Evolutionary conservation across 2,888 invertebrate genomes (phyloP).

Genomic region (Lasioglossum malachurum): DNA sequence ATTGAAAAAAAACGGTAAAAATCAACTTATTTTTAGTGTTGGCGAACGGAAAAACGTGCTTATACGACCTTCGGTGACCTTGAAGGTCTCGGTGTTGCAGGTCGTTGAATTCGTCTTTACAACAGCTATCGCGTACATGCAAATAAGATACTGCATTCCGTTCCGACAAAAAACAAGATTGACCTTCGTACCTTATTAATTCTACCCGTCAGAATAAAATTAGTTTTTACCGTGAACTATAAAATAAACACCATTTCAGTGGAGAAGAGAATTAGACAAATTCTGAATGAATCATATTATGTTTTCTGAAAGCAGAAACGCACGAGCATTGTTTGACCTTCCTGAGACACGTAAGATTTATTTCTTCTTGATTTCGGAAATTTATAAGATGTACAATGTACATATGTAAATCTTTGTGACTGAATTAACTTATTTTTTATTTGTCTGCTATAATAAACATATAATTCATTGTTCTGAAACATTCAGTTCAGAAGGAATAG

Average conservation of each 20-base stretch:
- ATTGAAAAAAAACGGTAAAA: not conserved
- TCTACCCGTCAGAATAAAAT: not conserved
- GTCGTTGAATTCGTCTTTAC: slow-evolving; percentile 7
- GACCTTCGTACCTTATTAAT: not conserved
- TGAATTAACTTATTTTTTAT: not conserved
- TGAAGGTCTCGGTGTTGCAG: not conserved
- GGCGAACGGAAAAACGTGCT: not conserved
- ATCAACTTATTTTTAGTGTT: not conserved
- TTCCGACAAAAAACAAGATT: not conserved
- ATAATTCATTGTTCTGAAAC: not conserved
- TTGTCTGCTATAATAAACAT: not conserved
- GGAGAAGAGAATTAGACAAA: not conserved
- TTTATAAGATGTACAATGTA: not conserved
- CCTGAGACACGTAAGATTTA: too few relatives aligned
- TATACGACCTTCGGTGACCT: not conserved
- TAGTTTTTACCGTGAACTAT: not conserved
- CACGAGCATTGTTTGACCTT: too few relatives aligned
- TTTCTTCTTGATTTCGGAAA: not conserved
- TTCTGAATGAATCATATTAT: too few relatives aligned
- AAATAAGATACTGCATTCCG: not conserved
- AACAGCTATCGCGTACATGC: slow-evolving; percentile 4
- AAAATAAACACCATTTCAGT: not conserved
- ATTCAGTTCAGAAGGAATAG: not conserved
- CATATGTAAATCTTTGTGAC: not conserved
- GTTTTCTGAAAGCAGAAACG: too few relatives aligned